Base-by-base conservation (phyloP, 1,140 invertebrate genomes). In the Drosophila elegans region DNA sequence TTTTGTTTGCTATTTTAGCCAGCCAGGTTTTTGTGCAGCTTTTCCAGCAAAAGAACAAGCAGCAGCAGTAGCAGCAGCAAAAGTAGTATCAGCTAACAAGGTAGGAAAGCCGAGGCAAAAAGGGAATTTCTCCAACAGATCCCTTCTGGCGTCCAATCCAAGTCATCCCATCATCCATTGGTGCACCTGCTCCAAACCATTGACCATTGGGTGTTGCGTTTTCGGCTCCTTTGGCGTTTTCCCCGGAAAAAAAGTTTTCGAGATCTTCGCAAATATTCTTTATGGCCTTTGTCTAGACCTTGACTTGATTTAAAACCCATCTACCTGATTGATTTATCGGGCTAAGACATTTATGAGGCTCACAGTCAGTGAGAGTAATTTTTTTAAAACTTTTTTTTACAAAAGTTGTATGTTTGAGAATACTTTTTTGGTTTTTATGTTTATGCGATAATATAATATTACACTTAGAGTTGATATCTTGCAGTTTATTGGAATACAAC, bases 21-120 rank as follows among this genome's bases (percentile, higher is more conserved):
- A 46, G 68, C 52, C 66, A 57, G 53, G 45, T 73, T 60, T 73
- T 72, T 73, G 34, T 74, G 67, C 12, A 36, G 60, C 44, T 54
- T 36, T 69, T 55, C 41, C 34, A 54, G 51, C 49, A 52, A 36
- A 25, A 52, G 32, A 36, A 52, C 49, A 36, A 21, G 49, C 32
- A n/a, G 29, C 13, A 48, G 45, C 25, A 29, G 45, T 1, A 46
- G 10, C 13, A 44, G 42, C 6, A 44, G 16, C 16, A 54, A 13
- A 45, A 62, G 44, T 53, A 42, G 34, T 25, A 54, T 60, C 62
- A 73, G 56, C 27, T 60, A 68, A 57, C 46, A 57, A 62, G 39
- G 52, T 32, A 21, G n/a, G 29, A 44, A 46, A 27, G 9, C 46
- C 21, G 29, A 10, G 12, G 42, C 69, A 51, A 59, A 61, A 51